These are phyloP conservation scores for Onchidella celtica DNA, from an alignment of 2,888 invertebrate genomes.

Conservation along the genomic window DNA sequence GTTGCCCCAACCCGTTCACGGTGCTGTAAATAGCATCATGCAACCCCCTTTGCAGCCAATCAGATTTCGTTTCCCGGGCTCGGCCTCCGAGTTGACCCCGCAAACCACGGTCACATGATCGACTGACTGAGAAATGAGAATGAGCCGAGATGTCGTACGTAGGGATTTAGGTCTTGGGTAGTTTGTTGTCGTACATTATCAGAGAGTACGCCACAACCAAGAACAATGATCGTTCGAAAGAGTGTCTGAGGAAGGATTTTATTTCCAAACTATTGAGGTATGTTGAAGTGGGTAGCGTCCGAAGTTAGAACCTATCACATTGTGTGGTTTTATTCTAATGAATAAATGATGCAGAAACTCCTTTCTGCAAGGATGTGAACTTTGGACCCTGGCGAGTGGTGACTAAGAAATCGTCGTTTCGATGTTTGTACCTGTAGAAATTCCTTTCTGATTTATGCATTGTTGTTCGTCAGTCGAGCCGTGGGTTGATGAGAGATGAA, in stretches of 20 bases:
- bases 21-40: conserved; percentile 18
- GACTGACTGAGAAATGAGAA: conserved; percentile 54
- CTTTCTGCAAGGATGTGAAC: neutral
- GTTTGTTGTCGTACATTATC: too few species aligned
- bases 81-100: conserved; percentile 42
- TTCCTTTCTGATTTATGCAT: too few species aligned
- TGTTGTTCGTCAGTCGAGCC: too few species aligned
- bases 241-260: neutral
- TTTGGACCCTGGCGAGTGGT: neutral
- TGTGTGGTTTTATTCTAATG: neutral
- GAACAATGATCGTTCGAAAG: too few species aligned
- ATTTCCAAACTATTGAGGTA: neutral
- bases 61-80: conserved; percentile 14
- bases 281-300: neutral
- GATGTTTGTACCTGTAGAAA: too few species aligned
- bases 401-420: neutral
- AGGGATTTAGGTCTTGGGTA: too few species aligned
- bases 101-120: conserved; percentile 57
- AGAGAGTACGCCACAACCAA: too few species aligned
- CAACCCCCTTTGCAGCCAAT: conserved; percentile 54
- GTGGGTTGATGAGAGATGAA: too few species aligned
- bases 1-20: neutral
- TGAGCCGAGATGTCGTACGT: conserved; percentile 39
- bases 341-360: neutral
- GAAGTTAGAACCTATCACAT: neutral